These are phyloP conservation scores for Rhynchophorus ferrugineus DNA, from an alignment of 1,140 invertebrate species.

Conservation along the genomic window DNA sequence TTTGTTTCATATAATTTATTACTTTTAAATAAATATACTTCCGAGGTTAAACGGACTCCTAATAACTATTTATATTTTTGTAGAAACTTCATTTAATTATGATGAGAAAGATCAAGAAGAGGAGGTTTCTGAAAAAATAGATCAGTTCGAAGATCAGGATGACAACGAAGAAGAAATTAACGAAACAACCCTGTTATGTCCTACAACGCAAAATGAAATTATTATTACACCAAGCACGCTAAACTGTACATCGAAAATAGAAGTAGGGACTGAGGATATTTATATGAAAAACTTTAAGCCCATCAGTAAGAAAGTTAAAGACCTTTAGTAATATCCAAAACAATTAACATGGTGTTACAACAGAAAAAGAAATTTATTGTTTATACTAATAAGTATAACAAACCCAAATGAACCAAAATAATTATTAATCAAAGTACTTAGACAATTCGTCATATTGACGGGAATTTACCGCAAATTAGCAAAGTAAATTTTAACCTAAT, in stretches of 20 bases:
- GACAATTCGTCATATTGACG: too few relatives aligned
- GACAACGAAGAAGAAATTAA: slow-evolving; percentile 17
- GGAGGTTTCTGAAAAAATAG: neutral
- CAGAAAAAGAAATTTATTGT: too few relatives aligned
- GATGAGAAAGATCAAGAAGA: slow-evolving; percentile 8
- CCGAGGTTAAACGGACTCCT: too few relatives aligned
- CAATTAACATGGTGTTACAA: neutral
- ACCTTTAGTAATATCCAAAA: slow-evolving; percentile 1
- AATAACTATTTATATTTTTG: neutral
- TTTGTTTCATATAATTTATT: too few relatives aligned
- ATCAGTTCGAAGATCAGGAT: slow-evolving; percentile 11
- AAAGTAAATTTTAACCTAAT: too few relatives aligned
- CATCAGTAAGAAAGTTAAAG: slow-evolving; percentile 15
- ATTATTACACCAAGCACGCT: slow-evolving; percentile 27
- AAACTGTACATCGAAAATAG: slow-evolving; percentile 18
- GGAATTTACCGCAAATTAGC: too few relatives aligned
- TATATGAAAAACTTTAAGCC: slow-evolving; percentile 18
- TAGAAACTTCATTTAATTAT: neutral
- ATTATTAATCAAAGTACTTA: too few relatives aligned
- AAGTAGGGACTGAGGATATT: slow-evolving; percentile 22
- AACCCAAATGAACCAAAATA: too few relatives aligned
- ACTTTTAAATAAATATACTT: too few relatives aligned
- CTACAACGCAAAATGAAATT: slow-evolving; percentile 24
- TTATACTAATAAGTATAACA: too few relatives aligned
- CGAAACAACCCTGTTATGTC: slow-evolving; percentile 23